Conservation (phyloP, 64 coral and sea anemone species). For the Platygyra sinensis region DNA sequence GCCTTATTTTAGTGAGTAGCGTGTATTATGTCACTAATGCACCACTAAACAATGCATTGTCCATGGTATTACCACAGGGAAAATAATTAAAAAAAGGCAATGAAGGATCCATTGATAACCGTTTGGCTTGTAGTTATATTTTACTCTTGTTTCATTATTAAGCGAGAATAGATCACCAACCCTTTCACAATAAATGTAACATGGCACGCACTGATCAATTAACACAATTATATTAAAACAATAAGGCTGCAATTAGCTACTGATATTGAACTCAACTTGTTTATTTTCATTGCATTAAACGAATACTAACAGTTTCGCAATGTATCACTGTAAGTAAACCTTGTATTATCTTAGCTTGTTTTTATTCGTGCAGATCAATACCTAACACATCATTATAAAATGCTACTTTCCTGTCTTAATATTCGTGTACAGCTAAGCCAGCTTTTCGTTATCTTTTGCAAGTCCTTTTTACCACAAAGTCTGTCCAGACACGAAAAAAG, state of each 20-base stretch:
- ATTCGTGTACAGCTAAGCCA: no score
- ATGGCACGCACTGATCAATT: neutral
- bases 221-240: neutral
- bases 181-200: neutral
- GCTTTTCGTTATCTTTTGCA: no score
- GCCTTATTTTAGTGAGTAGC: neutral
- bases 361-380: no score
- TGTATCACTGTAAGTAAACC: neutral
- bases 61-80: neutral
- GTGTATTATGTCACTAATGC: neutral
- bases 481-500: no score
- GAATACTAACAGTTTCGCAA: neutral
- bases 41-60: neutral
- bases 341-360: neutral
- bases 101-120: neutral
- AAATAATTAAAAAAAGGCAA: neutral
- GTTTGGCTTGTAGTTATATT: neutral
- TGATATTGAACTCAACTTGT: constrained; percentile 22
- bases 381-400: no score
- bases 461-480: no score
- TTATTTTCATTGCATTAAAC: constrained; percentile 9
- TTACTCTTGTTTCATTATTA: neutral
- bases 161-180: constrained; percentile 24
- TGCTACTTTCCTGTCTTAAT: no score
- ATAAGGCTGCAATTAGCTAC: constrained; percentile 12